These are phyloP conservation scores for Hypomecis punctinalis DNA, from an alignment of 2,888 invertebrate species.

Conservation along the genomic window DNA sequence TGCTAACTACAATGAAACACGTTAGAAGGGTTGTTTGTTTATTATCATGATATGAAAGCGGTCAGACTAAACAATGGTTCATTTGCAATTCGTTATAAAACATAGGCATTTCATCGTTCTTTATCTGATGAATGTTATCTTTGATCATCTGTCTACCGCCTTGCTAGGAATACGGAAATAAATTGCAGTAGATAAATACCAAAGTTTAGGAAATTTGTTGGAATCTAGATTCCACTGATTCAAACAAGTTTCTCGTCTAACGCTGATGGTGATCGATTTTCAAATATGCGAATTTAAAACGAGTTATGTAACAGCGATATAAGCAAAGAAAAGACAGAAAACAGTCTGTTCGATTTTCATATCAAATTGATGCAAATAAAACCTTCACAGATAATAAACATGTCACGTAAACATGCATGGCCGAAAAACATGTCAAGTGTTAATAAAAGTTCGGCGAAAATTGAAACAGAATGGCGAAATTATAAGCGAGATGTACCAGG, in stretches of 20 bases:
- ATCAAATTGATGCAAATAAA: conserved; percentile 1
- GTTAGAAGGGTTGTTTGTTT: conserved; percentile 22
- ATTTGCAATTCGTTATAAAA: conserved; percentile 11
- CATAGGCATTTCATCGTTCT: conserved; percentile 1
- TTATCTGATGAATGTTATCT: conserved; percentile 17
- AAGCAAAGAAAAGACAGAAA: neutral
- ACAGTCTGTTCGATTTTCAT: neutral
- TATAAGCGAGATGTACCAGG: conserved; percentile 39
- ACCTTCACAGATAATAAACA: conserved; percentile 15
- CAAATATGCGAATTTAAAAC: conserved; percentile 9
- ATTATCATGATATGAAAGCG: conserved; percentile 14
- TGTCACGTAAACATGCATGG: conserved; percentile 40
- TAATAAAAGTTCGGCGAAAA: conserved; percentile 32
- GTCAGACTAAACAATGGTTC: conserved; percentile 28
- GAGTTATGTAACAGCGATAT: conserved; percentile 16
- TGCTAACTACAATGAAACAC: conserved; percentile 24
- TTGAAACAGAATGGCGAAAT: conserved; percentile 38
- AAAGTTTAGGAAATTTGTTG: neutral
- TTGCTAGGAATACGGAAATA: conserved; percentile 12
- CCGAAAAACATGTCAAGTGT: conserved; percentile 32
- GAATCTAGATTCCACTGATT: conserved; percentile 2
- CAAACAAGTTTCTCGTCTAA: conserved; percentile 12
- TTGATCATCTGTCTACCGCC: conserved; percentile 19
- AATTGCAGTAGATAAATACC: neutral
- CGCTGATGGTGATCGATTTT: conserved; percentile 5